Percentiles rank a stretch among this genome's conserved stretches.
Evolutionary conservation across 1,140 invertebrate species (phyloP).

Genomic region (Episyrphus balteatus): DNA sequence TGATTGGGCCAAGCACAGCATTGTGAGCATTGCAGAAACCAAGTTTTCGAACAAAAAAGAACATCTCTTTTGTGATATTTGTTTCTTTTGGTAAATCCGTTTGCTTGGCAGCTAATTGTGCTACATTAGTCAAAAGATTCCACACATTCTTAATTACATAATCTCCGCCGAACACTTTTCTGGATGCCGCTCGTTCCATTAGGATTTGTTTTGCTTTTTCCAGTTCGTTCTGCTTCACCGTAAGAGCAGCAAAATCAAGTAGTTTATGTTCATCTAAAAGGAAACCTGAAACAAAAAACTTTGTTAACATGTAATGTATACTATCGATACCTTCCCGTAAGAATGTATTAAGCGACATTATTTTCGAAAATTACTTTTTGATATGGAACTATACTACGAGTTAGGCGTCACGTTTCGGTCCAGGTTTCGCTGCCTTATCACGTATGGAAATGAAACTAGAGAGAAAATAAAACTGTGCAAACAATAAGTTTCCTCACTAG

Average conservation of each 20-base stretch:
- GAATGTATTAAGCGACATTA: too few species aligned
- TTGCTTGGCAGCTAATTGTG: conserved; percentile 13
- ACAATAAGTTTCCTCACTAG: too few species aligned
- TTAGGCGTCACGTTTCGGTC: too few species aligned
- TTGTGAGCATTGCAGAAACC: conserved; percentile 37
- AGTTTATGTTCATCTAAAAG: conserved; percentile 41
- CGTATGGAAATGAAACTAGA: too few species aligned
- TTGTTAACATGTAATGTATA: too few species aligned
- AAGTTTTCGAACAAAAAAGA: conserved; percentile 28
- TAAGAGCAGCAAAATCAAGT: conserved; percentile 36
- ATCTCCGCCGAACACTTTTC: conserved; percentile 14
- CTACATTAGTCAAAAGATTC: conserved; percentile 36
- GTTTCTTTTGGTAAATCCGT: conserved; percentile 9
- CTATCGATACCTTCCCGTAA: too few species aligned
- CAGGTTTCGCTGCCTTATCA: too few species aligned
- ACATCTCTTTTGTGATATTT: conserved; percentile 18
- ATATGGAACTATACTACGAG: too few species aligned
- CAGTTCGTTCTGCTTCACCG: conserved; percentile 35
- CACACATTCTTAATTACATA: conserved; percentile 34
- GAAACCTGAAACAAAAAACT: too few species aligned
- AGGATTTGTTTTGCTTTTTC: conserved; percentile 36
- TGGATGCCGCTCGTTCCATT: conserved; percentile 12
- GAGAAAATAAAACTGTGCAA: too few species aligned
- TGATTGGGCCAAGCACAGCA: conserved; percentile 37
- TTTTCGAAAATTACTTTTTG: too few species aligned